phyloP scores from a whole-genome alignment of 2,797 vertebrate species.

The Cyprinella venusta region DNA sequence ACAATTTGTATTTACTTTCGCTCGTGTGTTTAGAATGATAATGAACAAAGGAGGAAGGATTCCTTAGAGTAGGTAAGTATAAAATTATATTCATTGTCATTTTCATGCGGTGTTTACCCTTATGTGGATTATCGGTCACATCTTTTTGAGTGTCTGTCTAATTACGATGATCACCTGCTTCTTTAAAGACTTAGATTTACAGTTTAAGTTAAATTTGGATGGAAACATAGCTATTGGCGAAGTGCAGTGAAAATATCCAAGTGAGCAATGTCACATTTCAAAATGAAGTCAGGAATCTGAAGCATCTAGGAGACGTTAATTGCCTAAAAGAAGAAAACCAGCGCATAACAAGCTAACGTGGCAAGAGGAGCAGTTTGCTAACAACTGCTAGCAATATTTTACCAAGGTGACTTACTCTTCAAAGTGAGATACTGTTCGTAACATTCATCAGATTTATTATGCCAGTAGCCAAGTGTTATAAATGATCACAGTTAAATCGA shows the following conservation, averaged over 20 bases:
- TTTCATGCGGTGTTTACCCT: too few species aligned
- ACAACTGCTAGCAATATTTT: not conserved
- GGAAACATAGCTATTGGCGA: not conserved
- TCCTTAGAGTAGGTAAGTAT: not conserved
- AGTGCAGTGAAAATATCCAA: conserved; percentile 5
- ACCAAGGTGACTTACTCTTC: conserved; percentile 1
- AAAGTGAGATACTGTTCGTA: not conserved
- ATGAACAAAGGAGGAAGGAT: not conserved
- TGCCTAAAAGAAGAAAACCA: not conserved
- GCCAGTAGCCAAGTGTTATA: not conserved
- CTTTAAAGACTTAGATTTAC: too few species aligned
- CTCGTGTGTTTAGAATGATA: not conserved
- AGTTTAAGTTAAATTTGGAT: too few species aligned
- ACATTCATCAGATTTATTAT: not conserved
- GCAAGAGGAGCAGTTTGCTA: not conserved
- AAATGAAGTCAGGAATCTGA: conserved; percentile 1
- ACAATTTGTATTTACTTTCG: not conserved
- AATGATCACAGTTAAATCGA: not conserved
- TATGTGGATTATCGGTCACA: too few species aligned
- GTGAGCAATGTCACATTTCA: conserved; percentile 11
- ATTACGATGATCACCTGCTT: too few species aligned
- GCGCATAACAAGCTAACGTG: not conserved
- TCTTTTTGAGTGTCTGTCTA: too few species aligned
- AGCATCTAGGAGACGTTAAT: not conserved
- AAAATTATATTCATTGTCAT: too few species aligned